Base-by-base conservation (phyloP, 1,140 invertebrate species). In the Papilio polyxenes region DNA sequence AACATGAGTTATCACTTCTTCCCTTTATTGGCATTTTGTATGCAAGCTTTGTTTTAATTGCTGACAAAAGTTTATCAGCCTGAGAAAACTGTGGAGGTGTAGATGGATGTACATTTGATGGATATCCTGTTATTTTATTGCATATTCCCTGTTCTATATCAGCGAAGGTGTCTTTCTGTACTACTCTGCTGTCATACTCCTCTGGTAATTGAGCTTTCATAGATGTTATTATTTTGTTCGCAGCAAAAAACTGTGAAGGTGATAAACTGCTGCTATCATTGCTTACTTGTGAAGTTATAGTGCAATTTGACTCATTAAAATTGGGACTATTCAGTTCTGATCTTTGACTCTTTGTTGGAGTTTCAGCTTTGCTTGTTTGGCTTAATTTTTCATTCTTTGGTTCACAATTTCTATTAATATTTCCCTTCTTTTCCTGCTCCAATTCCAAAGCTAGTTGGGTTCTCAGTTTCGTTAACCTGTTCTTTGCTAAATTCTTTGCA, bases 141-240 rank as follows among this genome's bases (percentile, higher is more conserved):
- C 87, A 91, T 82, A 94, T 94, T 3, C 89, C 91, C 31, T 93
- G 87, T 83, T 94, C 92, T 37, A 94, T 94, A 82, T 92, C 92
- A 1, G 92, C 92, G 89, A 92, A 94, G 82, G 91, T 92, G 78
- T 93, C 88, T 83, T 92, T 93, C n/a, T 87, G 91, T 82, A 89
- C 92, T 37, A 82, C 82, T 83, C 89, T 94, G 80, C 87, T 89
- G 81, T 86, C 87, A 83, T 89, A 93, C 77, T 94, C 88, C 78
- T 94, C 93, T 48, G 92, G 90, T 59, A 94, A 83, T 56, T 93
- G 93, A 23, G 93, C 93, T 82, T 93, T 94, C 92, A 94, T 94
- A 6, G 93, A 90, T 17, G 89, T 90, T 82, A 94, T 91, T n/a
- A 94, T 93, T 89, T 94, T 94, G 79, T 92, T 94, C 37, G 93